These are phyloP conservation scores for rabbit (Oryctolagus cuniculus) DNA, from an alignment of 2,113 vertebrate species.

Conservation along the genomic window mOryCun1.1 NC_091433.1:129360501-129361000, in stretches of 20 bases:
- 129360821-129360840: conserved; percentile 47
- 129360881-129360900: background rate
- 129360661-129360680: conserved; percentile 24
- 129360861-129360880: conserved; percentile 7
- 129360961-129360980: background rate
- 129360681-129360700: conserved; percentile 43
- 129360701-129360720: background rate
- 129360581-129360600: conserved; percentile 40
- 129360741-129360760: conserved; percentile 10
- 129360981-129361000: background rate
- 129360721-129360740: background rate
- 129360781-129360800: background rate
- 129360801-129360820: conserved; percentile 33
- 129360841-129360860: background rate
- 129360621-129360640: conserved; percentile 43
- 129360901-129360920: background rate
- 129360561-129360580: conserved; percentile 48
- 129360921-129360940: background rate
- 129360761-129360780: conserved; percentile 9
- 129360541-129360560: background rate
- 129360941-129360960: background rate
- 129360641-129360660: conserved; percentile 43
- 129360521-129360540: background rate
- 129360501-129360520: conserved; percentile 47
- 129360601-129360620: background rate